phyloP scores from a whole-genome alignment of 2,888 invertebrate species.

The Craniophora ligustri region DNA sequence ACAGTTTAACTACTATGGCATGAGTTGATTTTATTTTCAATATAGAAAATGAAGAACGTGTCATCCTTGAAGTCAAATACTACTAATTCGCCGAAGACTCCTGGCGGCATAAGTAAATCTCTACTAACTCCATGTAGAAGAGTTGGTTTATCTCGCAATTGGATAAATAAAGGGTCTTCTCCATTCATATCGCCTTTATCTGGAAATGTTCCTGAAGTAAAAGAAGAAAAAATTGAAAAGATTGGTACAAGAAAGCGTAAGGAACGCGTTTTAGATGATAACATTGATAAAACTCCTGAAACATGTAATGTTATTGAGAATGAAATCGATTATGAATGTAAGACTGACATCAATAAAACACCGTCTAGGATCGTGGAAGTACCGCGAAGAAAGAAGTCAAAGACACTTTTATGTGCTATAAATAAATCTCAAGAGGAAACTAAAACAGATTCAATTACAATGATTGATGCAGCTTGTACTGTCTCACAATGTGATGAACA shows the following conservation, averaged over 20 bases:
- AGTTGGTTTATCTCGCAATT: conserved; percentile 85
- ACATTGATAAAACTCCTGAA: conserved; percentile 26
- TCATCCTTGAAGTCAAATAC: conserved; percentile 63
- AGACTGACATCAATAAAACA: conserved; percentile 54
- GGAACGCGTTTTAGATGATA: conserved; percentile 52
- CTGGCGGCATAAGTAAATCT: conserved; percentile 85
- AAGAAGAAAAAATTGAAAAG: conserved; percentile 56
- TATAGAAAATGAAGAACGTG: conserved; percentile 68
- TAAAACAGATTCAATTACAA: conserved; percentile 1
- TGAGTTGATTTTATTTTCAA: not conserved
- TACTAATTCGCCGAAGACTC: conserved; percentile 79
- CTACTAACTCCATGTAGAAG: conserved; percentile 86
- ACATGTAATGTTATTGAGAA: conserved; percentile 5
- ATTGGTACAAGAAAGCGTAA: conserved; percentile 67
- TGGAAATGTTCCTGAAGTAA: conserved; percentile 46
- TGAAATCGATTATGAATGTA: conserved; percentile 20
- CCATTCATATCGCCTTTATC: conserved; percentile 80
- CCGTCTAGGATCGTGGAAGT: conserved; percentile 65
- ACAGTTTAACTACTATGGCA: not conserved
- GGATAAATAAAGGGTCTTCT: conserved; percentile 74
- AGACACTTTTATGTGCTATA: conserved; percentile 60
- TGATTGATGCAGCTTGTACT: conserved; percentile 5
- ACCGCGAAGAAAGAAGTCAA: conserved; percentile 71
- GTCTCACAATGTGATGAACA: conserved; percentile 6
- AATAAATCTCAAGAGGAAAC: conserved; percentile 44